These are phyloP conservation scores for Zele albiditarsus DNA, from an alignment of 2,888 invertebrate genomes.

Conservation along the genomic window DNA sequence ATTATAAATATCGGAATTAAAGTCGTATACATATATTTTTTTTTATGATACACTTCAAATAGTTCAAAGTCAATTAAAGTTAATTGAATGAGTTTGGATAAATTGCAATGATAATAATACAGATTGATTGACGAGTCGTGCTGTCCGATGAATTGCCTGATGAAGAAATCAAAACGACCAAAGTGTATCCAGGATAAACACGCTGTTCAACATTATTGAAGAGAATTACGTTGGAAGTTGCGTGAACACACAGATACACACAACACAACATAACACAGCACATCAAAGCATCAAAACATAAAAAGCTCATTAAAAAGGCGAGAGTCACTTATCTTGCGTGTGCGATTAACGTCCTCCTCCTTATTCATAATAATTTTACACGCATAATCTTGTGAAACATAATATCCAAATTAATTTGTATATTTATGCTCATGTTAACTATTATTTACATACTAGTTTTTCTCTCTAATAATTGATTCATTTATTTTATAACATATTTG, in stretches of 20 bases:
- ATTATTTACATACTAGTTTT: not conserved
- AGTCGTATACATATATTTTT: not conserved
- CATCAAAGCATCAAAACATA: not conserved
- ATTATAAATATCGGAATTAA: slow-evolving; percentile 13
- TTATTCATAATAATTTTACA: slow-evolving; percentile 9
- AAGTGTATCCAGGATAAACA: slow-evolving; percentile 69
- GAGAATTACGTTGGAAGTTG: slow-evolving; percentile 35
- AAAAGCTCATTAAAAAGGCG: not conserved
- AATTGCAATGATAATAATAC: slow-evolving; percentile 7
- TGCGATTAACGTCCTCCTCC: not conserved
- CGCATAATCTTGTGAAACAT: not conserved
- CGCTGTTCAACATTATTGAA: slow-evolving; percentile 62
- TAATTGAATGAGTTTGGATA: slow-evolving; percentile 13
- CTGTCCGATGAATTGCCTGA: slow-evolving; percentile 66
- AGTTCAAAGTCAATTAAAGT: slow-evolving; percentile 4
- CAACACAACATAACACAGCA: slow-evolving; percentile 5
- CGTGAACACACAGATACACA: slow-evolving; percentile 6
- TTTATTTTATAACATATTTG: slow-evolving; percentile 9
- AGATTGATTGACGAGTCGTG: slow-evolving; percentile 57
- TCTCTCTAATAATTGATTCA: not conserved
- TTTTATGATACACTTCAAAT: not conserved
- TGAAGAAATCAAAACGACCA: slow-evolving; percentile 59
- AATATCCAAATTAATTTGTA: slow-evolving; percentile 1
- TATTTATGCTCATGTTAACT: not conserved
- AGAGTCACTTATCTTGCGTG: slow-evolving; percentile 2